Conservation (phyloP, 2,113 vertebrate species). For the Callocephalon fimbriatum region DNA sequence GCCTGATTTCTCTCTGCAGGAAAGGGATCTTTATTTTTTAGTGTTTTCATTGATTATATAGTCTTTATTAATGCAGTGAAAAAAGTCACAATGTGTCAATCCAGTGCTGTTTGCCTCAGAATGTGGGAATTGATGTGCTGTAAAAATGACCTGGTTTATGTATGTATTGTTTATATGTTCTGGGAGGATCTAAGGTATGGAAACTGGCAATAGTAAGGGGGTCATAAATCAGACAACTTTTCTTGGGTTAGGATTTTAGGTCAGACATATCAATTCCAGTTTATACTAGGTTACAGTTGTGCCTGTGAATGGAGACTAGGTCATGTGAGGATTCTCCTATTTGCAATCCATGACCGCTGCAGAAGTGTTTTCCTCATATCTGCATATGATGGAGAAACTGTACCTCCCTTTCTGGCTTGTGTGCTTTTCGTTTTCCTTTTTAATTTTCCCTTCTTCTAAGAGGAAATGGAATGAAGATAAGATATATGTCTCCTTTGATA, state of each 20-base stretch:
- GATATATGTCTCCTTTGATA: not conserved
- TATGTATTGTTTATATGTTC: not conserved
- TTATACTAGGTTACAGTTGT: not conserved
- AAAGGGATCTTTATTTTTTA: not conserved
- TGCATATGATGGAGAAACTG: not conserved
- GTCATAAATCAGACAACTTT: not conserved
- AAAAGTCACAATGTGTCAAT: not conserved
- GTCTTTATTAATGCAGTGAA: not conserved
- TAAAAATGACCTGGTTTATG: not conserved
- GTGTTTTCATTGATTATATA: not conserved
- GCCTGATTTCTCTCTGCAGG: not conserved
- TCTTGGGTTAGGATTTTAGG: not conserved
- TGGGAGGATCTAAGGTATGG: not conserved
- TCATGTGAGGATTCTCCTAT: not conserved
- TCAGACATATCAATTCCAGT: not conserved
- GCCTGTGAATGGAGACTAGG: not conserved
- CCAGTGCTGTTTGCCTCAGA: not conserved
- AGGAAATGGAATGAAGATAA: not conserved
- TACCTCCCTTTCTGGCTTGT: not conserved
- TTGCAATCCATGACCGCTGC: not conserved
- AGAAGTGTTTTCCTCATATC: not conserved
- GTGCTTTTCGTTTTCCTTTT: not conserved
- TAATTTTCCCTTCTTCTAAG: not conserved
- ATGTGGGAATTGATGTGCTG: not conserved
- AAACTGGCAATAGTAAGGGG: not conserved